Base-by-base conservation (phyloP, 2,888 invertebrate genomes). In the Acanthoscelides obtectus region DNA sequence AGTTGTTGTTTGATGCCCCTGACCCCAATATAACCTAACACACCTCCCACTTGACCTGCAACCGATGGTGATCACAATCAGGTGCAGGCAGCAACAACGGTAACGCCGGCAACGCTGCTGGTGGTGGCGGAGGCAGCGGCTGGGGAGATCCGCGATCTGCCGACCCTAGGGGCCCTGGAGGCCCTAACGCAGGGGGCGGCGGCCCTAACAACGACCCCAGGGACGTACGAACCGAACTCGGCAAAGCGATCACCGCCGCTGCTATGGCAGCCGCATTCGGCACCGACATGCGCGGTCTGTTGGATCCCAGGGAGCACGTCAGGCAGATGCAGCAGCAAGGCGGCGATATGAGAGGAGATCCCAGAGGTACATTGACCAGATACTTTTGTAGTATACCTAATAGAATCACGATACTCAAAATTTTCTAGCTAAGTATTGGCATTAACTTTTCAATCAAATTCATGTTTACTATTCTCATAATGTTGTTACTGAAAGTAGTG, bases 281-380 rank as follows among this genome's bases (percentile, higher is more conserved):
- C 45, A 45, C 45, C 45, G 45, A 45, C 12, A 45, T 45, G 45
- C 45, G 45, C 45, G 87, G 89, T 74, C 86, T 89, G 79, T 83
- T 89, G 67, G 89, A 89, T 81, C 88, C 87, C 17, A 86, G 89
- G 1, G 85, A 85, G 71, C 83, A 88, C 68, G 87, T 88, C 85
- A 84, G 88, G 64, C 85, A 88, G 71, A 79, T 79, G 75, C 21
- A 20, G 12, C 45, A 45, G 12, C 72, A 77, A 22, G 89, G 90
- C 65, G 89, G 90, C 65, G 90, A 90, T 77, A 89, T 90, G 88
- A 88, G 92, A 68, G 92, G 91, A 0, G 92, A 92, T 84, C 91
- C 91, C 0, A 88, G 92, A 68, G 95, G 94, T 68, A 73, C 64
- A 70, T 69, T 21, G 45, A 20, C 22, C 20, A n/a, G n/a, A n/a